Percentiles rank a stretch among this genome's conserved stretches.
Evolutionary conservation across 2,888 invertebrate genomes (phyloP).

Genomic region (Sepioteuthis lessoniana): DNA sequence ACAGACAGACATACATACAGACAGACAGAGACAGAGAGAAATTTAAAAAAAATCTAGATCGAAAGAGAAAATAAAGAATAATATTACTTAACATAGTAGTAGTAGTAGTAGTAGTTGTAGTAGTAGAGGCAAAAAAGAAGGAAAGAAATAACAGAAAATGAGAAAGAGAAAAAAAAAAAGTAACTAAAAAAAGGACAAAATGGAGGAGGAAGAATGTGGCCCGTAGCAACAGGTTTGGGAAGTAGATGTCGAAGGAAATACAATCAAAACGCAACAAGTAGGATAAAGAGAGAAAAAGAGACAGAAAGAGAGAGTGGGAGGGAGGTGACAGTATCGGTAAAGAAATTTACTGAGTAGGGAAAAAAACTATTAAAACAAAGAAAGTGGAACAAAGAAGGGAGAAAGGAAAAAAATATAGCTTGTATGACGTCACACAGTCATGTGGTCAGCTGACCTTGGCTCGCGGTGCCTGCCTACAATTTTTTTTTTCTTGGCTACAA

Average conservation of each 20-base stretch:
- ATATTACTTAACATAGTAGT: too few relatives aligned
- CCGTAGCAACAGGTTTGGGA: not conserved
- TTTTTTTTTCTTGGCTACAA: not conserved
- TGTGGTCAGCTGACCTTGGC: not conserved
- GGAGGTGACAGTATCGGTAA: not conserved
- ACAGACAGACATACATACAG: too few relatives aligned
- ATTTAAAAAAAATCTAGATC: too few relatives aligned
- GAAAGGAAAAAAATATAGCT: not conserved
- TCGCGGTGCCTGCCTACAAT: not conserved
- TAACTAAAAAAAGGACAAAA: not conserved
- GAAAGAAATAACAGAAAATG: not conserved
- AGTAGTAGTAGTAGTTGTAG: too few relatives aligned
- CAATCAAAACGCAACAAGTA: not conserved
- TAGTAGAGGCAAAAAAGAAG: too few relatives aligned
- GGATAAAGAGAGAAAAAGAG: not conserved
- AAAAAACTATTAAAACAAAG: not conserved
- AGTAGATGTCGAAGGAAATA: not conserved
- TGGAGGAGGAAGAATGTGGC: not conserved
- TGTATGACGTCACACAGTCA: not conserved
- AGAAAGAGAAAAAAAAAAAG: not conserved
- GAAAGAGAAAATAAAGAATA: too few relatives aligned
- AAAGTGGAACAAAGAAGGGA: not conserved
- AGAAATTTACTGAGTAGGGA: not conserved
- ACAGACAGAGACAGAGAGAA: too few relatives aligned
- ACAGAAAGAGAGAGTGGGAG: not conserved